Percentiles rank a stretch among this genome's conserved stretches.
Conservation (phyloP, 2,113 vertebrate genomes). For the Barbus barbus region DNA sequence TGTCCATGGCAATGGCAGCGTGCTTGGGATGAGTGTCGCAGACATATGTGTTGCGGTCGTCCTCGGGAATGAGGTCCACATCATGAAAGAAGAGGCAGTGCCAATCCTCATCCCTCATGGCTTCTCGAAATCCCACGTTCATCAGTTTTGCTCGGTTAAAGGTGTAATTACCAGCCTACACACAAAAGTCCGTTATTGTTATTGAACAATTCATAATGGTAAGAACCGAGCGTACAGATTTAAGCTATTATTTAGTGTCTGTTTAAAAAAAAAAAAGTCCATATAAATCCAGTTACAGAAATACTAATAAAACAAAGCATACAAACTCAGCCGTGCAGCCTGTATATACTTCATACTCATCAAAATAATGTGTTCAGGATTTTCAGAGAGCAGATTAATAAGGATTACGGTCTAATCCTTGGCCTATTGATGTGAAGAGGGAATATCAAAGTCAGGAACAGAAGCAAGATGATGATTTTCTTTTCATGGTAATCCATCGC, state of each 20-base stretch:
- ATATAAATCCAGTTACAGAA: not conserved
- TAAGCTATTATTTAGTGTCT: not conserved
- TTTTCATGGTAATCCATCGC: not conserved
- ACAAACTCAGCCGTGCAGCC: not conserved
- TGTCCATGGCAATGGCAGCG: conserved; percentile 82
- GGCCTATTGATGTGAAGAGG: conserved; percentile 10
- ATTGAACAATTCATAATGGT: not conserved
- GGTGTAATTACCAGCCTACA: conserved; percentile 75
- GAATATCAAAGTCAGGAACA: not conserved
- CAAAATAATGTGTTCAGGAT: conserved; percentile 9
- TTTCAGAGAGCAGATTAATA: conserved; percentile 1
- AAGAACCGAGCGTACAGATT: not conserved
- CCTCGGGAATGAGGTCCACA: conserved; percentile 83
- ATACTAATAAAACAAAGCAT: not conserved
- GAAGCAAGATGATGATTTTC: conserved; percentile 3
- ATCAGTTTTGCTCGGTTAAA: conserved; percentile 83
- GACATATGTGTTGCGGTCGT: conserved; percentile 77
- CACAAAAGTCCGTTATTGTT: not conserved
- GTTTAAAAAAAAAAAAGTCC: not conserved
- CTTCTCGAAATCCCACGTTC: conserved; percentile 82
- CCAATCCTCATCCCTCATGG: conserved; percentile 84
- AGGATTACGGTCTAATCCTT: conserved; percentile 47
- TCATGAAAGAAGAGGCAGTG: conserved; percentile 83
- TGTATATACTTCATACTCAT: not conserved
- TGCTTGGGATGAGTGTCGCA: conserved; percentile 80